Conservation (phyloP, 2,113 vertebrate species). For the Trinectes maculatus region DNA sequence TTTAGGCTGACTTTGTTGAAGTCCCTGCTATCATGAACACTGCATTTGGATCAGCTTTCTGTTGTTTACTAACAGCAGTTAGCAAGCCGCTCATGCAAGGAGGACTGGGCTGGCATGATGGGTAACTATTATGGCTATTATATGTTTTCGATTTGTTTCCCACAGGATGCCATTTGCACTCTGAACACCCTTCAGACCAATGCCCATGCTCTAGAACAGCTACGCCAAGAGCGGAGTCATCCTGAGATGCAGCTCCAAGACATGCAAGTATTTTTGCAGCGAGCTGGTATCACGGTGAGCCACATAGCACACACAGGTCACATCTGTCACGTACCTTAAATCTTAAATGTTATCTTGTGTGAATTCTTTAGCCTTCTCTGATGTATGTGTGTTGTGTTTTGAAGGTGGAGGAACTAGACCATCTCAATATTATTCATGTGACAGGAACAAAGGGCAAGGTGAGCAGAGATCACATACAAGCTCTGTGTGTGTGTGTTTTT, state of each 20-base stretch:
- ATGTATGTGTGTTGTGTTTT: conserved; percentile 16
- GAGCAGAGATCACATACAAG: conserved; percentile 29
- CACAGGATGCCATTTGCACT: conserved; percentile 90
- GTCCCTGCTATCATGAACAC: no score
- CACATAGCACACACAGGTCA: not conserved
- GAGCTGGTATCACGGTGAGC: conserved; percentile 87
- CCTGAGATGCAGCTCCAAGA: conserved; percentile 87
- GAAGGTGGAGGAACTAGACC: conserved; percentile 91
- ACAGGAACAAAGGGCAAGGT: conserved; percentile 99
- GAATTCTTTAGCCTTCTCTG: conserved; percentile 3
- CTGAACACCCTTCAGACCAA: conserved; percentile 97
- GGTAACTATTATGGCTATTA: no score
- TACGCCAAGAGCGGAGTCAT: conserved; percentile 81
- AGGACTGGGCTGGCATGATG: no score
- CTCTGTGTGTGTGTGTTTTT: not conserved
- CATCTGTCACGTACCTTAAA: not conserved
- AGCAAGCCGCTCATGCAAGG: no score
- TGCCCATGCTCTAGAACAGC: conserved; percentile 88
- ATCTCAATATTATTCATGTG: conserved; percentile 93
- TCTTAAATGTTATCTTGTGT: not conserved
- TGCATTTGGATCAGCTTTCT: no score
- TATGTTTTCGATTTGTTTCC: no score
- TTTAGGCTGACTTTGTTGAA: no score
- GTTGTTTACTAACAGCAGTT: no score
- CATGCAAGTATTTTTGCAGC: conserved; percentile 87